Percentiles rank a stretch among this genome's conserved stretches.
Evolutionary conservation across 2,888 invertebrate genomes (phyloP).

Genomic region (Geotrupes spiniger): DNA sequence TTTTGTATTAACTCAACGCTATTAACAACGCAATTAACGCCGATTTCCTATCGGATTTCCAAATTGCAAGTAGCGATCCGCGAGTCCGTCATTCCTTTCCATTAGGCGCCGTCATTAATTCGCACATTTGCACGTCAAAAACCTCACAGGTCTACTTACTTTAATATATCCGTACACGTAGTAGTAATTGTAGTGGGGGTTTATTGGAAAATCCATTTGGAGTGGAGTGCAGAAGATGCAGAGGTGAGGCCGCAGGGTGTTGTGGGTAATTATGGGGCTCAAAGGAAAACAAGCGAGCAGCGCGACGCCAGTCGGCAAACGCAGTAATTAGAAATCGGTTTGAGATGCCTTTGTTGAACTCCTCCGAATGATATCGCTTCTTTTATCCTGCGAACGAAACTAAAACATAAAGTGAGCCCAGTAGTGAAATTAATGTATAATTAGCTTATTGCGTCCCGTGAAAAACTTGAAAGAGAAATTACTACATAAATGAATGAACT

Average conservation of each 20-base stretch:
- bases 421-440: conserved; percentile 33
- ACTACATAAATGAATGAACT: no score
- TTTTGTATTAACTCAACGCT: no score
- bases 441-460: conserved; percentile 27
- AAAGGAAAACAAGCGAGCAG: conserved; percentile 40
- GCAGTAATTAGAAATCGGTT: conserved; percentile 43
- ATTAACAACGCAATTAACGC: no score
- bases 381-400: conserved; percentile 30
- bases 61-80: no score
- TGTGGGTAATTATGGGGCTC: conserved; percentile 45
- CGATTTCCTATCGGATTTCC: no score
- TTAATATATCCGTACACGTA: no score
- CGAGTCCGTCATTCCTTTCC: no score
- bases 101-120: no score
- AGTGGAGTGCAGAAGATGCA: conserved; percentile 8
- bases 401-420: conserved; percentile 34
- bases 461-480: no score
- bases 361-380: conserved; percentile 33
- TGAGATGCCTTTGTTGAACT: conserved; percentile 32
- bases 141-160: no score
- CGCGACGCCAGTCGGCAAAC: conserved; percentile 30
- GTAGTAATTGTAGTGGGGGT: not conserved
- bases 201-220: conserved; percentile 6
- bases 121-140: no score
- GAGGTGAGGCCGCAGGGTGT: conserved; percentile 35